A percentile compares a stretch with the other conserved stretches of the same genome.
Conservation (phyloP, 1,140 invertebrate species). For the Centruroides sculpturatus region DNA sequence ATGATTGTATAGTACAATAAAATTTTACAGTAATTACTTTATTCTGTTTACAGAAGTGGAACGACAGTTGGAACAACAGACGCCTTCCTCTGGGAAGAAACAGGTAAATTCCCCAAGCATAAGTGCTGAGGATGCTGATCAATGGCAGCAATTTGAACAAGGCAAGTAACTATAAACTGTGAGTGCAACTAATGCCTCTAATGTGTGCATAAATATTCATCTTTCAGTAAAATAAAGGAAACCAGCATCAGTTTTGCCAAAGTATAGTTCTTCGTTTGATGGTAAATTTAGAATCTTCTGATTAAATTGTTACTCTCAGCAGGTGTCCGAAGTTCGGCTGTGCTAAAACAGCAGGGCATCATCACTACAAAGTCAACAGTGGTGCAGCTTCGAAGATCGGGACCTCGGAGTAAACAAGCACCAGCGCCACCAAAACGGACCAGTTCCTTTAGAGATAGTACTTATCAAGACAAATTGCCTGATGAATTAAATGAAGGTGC, state of each 20-base stretch:
- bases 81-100: slow-evolving; percentile 29
- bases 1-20: no score
- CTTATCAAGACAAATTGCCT: slow-evolving; percentile 17
- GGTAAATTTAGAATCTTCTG: no score
- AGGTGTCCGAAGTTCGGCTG: no score
- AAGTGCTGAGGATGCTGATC: slow-evolving; percentile 9
- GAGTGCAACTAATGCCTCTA: no score
- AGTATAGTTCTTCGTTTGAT: no score
- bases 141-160: background rate
- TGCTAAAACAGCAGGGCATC: slow-evolving; percentile 8
- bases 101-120: slow-evolving; percentile 7
- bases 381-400: slow-evolving; percentile 58
- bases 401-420: slow-evolving; percentile 51
- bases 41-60: slow-evolving; percentile 49
- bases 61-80: slow-evolving; percentile 58
- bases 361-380: slow-evolving; percentile 33
- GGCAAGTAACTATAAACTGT: no score
- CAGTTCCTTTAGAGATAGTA: slow-evolving; percentile 43
- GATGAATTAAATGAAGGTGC: slow-evolving; percentile 22
- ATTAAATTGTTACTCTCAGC: no score
- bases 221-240: no score
- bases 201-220: no score
- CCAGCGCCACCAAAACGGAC: slow-evolving; percentile 86
- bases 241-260: no score
- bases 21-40: no score